Conservation (phyloP, 2,888 invertebrate species). For the Teinopalpus imperialis region DNA sequence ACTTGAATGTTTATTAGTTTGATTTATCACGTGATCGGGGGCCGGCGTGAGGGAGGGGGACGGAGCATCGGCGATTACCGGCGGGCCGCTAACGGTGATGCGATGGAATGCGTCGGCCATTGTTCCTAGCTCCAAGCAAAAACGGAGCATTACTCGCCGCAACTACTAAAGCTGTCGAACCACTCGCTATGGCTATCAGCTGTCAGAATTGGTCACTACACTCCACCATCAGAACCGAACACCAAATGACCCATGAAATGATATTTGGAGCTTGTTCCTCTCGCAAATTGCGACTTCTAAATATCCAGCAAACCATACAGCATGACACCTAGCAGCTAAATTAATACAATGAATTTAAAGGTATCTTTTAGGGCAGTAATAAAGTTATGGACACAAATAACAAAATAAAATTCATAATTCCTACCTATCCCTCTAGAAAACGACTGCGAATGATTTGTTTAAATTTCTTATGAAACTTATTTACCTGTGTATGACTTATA, state of each 20-base stretch:
- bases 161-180: constrained; percentile 59
- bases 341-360: too few relatives aligned
- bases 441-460: too few relatives aligned
- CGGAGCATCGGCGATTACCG: constrained; percentile 59
- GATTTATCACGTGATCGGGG: constrained; percentile 29
- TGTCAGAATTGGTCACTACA: background rate
- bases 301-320: too few relatives aligned
- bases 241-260: background rate
- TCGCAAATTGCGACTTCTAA: too few relatives aligned
- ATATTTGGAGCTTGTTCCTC: too few relatives aligned
- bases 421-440: too few relatives aligned
- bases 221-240: background rate
- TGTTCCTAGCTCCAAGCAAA: constrained; percentile 63
- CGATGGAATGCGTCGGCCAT: constrained; percentile 71
- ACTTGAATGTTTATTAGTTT: constrained; percentile 36
- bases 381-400: too few relatives aligned
- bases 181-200: constrained; percentile 33
- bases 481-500: too few relatives aligned
- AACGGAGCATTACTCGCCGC: constrained; percentile 56
- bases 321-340: too few relatives aligned
- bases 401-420: too few relatives aligned
- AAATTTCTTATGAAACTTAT: too few relatives aligned
- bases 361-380: too few relatives aligned
- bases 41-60: constrained; percentile 31
- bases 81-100: constrained; percentile 65